Conservation (phyloP, 2,113 vertebrate genomes). For the Micronycteris hirsuta region DNA sequence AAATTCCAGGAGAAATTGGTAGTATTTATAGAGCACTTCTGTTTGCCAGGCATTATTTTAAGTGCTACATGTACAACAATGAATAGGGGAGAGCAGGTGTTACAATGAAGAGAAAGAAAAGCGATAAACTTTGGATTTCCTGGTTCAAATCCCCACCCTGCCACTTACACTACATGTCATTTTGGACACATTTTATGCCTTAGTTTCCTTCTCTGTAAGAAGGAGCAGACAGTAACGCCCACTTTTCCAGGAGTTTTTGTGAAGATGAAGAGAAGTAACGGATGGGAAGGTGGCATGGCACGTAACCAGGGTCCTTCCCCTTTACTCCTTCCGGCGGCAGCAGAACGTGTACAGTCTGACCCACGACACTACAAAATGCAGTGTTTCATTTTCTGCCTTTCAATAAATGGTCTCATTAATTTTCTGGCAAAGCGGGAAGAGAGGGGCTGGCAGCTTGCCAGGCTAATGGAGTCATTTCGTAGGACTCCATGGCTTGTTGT, state of each 20-base stretch:
- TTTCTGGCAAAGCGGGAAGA: conserved; percentile 50
- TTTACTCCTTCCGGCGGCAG: background rate
- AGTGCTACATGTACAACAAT: background rate
- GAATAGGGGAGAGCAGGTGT: background rate
- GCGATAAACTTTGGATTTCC: background rate
- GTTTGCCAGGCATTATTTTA: background rate
- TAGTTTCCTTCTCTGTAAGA: background rate
- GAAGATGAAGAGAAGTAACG: background rate
- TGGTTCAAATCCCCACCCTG: background rate
- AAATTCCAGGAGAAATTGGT: background rate
- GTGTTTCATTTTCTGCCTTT: conserved; percentile 28
- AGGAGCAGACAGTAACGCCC: background rate
- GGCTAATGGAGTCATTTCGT: conserved; percentile 56
- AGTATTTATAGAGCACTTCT: background rate
- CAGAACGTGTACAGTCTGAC: background rate
- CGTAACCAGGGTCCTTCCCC: background rate
- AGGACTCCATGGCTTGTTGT: background rate
- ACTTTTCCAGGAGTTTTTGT: background rate
- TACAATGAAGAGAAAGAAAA: background rate
- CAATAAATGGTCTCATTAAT: conserved; percentile 64
- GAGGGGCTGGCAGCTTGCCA: conserved; percentile 48
- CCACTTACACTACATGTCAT: background rate
- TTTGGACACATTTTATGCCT: background rate
- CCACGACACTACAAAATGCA: background rate
- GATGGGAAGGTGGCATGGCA: background rate